Conservation (phyloP, 2,888 invertebrate species). For the Cataglyphis cursor region DNA sequence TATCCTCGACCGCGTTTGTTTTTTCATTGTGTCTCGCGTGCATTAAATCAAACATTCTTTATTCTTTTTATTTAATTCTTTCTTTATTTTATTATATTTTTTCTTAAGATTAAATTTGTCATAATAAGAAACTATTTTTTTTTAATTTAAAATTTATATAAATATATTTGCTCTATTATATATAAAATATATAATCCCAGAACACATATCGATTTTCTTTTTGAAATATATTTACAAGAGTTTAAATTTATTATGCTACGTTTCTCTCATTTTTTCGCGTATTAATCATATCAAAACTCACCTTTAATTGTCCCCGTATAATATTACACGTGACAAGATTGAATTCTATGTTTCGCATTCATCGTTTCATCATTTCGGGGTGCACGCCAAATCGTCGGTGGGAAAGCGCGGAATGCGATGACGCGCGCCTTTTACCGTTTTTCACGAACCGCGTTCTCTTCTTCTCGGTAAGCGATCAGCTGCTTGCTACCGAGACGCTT, state of each 20-base stretch:
- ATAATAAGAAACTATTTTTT: neutral
- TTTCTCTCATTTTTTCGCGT: neutral
- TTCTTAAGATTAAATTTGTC: neutral
- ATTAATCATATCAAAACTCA: neutral
- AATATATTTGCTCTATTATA: neutral
- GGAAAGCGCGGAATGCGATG: neutral
- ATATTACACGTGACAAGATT: neutral
- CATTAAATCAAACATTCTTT: neutral
- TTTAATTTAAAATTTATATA: neutral
- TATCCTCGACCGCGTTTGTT: neutral
- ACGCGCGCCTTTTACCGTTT: neutral
- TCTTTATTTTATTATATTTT: neutral
- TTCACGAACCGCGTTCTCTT: neutral
- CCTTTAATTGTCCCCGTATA: slow-evolving; percentile 1
- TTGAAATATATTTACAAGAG: neutral
- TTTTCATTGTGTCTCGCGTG: neutral
- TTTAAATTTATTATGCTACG: neutral
- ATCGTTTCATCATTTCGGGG: slow-evolving; percentile 14
- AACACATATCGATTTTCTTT: neutral
- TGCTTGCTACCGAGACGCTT: neutral
- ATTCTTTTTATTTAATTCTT: neutral
- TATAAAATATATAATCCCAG: neutral
- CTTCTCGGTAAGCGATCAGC: neutral
- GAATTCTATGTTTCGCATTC: neutral
- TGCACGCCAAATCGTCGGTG: neutral